Conservation (phyloP, 2,888 invertebrate species). For the Leucophenga maculata region DNA sequence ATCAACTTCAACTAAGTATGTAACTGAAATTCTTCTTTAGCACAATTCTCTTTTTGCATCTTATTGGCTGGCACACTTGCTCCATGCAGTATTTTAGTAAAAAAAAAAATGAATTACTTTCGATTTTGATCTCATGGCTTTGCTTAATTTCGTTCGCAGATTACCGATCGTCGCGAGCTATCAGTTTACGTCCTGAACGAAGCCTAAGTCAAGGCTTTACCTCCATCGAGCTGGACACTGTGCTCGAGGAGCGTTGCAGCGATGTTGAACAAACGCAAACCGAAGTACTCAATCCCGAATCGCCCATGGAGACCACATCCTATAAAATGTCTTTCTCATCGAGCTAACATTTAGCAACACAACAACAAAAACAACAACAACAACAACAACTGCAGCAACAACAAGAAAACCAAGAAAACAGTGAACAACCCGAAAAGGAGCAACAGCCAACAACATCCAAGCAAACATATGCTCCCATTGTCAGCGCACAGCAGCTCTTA, state of each 20-base stretch:
- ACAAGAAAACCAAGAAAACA: conserved; percentile 3
- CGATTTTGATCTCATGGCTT: neutral
- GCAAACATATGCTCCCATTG: neutral
- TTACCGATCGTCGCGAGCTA: conserved; percentile 76
- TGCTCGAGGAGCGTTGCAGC: conserved; percentile 87
- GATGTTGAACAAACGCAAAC: conserved; percentile 82
- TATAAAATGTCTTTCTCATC: conserved; percentile 65
- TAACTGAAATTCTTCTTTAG: neutral
- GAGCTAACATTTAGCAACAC: conserved; percentile 66
- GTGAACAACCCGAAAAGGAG: conserved; percentile 8
- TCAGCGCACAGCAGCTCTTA: conserved; percentile 5
- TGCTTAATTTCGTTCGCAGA: conserved; percentile 51
- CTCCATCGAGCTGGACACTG: conserved; percentile 85
- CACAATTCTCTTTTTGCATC: conserved; percentile 26
- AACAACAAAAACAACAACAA: conserved; percentile 39
- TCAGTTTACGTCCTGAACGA: conserved; percentile 78
- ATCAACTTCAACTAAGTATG: too few relatives aligned
- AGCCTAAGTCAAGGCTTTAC: conserved; percentile 83
- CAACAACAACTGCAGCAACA: conserved; percentile 33
- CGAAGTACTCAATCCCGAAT: conserved; percentile 71
- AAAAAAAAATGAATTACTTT: neutral
- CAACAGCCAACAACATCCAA: neutral
- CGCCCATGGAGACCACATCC: conserved; percentile 68
- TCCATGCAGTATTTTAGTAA: conserved; percentile 1
- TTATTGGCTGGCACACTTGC: neutral